A percentile compares a stretch with the other conserved stretches of the same genome.
phyloP scores from a whole-genome alignment of 2,888 invertebrate species.

The Digitonthophagus gazella region DNA sequence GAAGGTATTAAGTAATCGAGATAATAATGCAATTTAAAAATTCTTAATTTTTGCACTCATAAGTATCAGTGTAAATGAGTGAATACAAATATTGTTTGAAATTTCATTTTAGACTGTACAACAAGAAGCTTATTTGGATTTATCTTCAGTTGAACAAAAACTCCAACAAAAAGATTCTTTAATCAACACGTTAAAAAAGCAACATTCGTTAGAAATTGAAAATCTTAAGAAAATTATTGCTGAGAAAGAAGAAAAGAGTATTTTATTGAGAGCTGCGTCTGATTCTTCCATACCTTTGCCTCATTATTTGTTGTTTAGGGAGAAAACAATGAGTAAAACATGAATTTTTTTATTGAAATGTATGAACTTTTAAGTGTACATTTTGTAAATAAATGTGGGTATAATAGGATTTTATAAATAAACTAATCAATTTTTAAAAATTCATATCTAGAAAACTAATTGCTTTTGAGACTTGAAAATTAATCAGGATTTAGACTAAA shows the following conservation, averaged over 20 bases:
- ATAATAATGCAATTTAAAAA: neutral
- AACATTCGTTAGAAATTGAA: slow-evolving; percentile 53
- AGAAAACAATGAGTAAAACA: slow-evolving; percentile 39
- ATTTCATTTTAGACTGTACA: slow-evolving; percentile 52
- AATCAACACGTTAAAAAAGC: slow-evolving; percentile 52
- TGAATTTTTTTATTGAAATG: slow-evolving; percentile 3
- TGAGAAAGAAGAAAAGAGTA: slow-evolving; percentile 51
- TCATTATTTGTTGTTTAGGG: slow-evolving; percentile 46
- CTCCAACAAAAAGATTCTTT: slow-evolving; percentile 53
- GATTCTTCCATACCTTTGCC: slow-evolving; percentile 41
- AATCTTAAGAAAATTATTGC: slow-evolving; percentile 51
- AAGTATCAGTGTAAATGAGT: neutral
- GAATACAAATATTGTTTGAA: neutral
- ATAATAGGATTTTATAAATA: too few relatives aligned
- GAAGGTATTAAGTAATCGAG: slow-evolving; percentile 44
- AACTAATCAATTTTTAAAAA: too few relatives aligned
- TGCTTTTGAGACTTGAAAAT: too few relatives aligned
- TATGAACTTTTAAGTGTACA: slow-evolving; percentile 1
- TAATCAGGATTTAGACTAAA: too few relatives aligned
- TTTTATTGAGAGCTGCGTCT: slow-evolving; percentile 38
- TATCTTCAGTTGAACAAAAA: slow-evolving; percentile 54
- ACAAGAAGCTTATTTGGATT: slow-evolving; percentile 55
- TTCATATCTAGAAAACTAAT: too few relatives aligned
- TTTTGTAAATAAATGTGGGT: slow-evolving; percentile 12
- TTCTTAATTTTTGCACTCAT: neutral